These are phyloP conservation scores for Catocala fraxini DNA, from an alignment of 2,888 invertebrate species.

Conservation along the genomic window DNA sequence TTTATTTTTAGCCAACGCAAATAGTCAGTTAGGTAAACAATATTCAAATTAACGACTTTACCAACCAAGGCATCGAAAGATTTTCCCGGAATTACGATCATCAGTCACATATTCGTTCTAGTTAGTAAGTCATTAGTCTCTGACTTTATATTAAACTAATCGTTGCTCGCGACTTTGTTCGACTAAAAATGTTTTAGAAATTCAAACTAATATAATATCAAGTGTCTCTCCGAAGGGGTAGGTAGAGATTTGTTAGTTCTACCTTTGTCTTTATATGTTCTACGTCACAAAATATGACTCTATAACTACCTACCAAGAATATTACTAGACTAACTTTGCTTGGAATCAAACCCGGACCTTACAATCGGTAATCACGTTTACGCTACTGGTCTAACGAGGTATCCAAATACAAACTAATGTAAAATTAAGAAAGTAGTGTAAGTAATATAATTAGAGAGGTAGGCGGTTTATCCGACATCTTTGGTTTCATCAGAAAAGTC, in stretches of 20 bases:
- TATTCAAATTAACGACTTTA: background rate
- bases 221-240: no score
- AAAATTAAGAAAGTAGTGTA: slow-evolving; percentile 17
- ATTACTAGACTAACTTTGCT: no score
- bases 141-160: slow-evolving; percentile 5
- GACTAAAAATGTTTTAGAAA: background rate
- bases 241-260: no score
- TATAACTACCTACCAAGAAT: no score
- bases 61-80: slow-evolving; percentile 29
- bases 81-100: slow-evolving; percentile 34
- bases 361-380: no score
- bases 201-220: no score
- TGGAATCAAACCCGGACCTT: no score
- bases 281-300: no score
- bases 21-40: no score
- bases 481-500: slow-evolving; percentile 42
- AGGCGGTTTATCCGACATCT: slow-evolving; percentile 45
- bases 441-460: slow-evolving; percentile 43
- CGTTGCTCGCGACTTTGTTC: slow-evolving; percentile 1
- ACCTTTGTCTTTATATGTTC: no score
- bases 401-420: slow-evolving; percentile 3
- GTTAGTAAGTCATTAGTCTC: slow-evolving; percentile 41
- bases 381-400: no score
- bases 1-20: background rate
- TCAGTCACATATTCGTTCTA: slow-evolving; percentile 35